These are phyloP conservation scores for Lophotis ruficrista DNA, from an alignment of 2,113 vertebrate species.

Conservation along the genomic window DNA sequence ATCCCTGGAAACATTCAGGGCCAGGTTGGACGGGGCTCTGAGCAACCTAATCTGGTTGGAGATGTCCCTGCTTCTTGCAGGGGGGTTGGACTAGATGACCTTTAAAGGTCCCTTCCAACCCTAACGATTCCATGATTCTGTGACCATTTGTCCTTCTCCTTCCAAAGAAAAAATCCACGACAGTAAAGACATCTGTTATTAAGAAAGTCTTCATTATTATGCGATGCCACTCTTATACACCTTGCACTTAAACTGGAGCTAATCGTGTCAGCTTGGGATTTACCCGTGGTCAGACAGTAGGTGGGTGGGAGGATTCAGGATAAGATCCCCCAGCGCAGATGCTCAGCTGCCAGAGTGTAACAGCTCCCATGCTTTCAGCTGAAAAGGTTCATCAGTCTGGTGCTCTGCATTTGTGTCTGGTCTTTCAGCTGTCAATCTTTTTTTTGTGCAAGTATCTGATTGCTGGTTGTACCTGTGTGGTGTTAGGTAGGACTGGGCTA, in stretches of 20 bases:
- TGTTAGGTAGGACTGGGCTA: not conserved
- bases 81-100: too few species aligned
- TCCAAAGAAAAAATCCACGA: not conserved
- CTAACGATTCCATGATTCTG: too few species aligned
- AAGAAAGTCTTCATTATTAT: not conserved
- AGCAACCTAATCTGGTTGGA: too few species aligned
- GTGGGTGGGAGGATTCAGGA: not conserved
- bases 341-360: not conserved
- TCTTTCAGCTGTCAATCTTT: not conserved
- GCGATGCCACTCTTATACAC: not conserved
- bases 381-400: not conserved
- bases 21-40: too few species aligned
- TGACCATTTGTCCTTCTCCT: not conserved
- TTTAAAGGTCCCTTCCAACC: too few species aligned
- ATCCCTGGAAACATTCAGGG: too few species aligned
- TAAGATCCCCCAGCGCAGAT: not conserved
- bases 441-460: not conserved
- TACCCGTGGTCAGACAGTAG: not conserved
- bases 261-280: not conserved
- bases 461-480: not conserved
- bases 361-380: not conserved
- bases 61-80: too few species aligned
- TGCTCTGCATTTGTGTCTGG: not conserved
- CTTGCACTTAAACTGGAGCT: not conserved
- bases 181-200: not conserved